Evolutionary conservation across 1,140 invertebrate species (phyloP), one percentile per base, ranked within the genome.

Genomic region (Lasaia peninsularis): DNA sequence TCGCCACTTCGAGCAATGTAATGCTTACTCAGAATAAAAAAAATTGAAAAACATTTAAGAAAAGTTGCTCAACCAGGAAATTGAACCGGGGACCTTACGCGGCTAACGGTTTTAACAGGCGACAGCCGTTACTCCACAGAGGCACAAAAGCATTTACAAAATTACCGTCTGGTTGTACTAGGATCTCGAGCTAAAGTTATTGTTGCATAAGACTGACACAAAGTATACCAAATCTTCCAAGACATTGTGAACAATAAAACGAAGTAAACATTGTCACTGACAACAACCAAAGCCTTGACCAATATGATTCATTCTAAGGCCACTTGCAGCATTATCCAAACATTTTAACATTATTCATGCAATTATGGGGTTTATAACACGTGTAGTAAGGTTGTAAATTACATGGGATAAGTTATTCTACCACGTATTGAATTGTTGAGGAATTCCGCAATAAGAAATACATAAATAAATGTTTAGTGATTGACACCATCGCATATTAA

Each of bases 291-390:
- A 44, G 40, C 40, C 40, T 44, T 44, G 40, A 44, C 40, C 40
- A 44, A 44, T 20, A 44, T 44, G 40, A 44, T 44, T 44, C 40
- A 44, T 44, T 44, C 9, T 44, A 44, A 44, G 40, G 40, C 40
- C 40, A 44, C 40, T 44, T 44, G 40, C 16, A 44, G 40, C 40
- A 44, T 44, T 44, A 44, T 44, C 18, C 40, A 44, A 44, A 44
- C 40, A 44, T 44, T 44, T 44, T 44, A 44, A 44, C 18, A 18
- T 21, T 44, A 21, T 44, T 4, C 40, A 44, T 44, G 16, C 40
- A 5, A 44, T 20, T 44, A 18, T 44, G 18, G 16, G 18, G 37
- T 16, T 44, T 18, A 44, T 44, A 16, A 20, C 18, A 20, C 9
- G 9, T 8, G 2, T 10, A 10, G 9, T 44, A 44, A 44, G 18